Conservation (phyloP, 2,113 vertebrate genomes). For the Chionomys nivalis region DNA sequence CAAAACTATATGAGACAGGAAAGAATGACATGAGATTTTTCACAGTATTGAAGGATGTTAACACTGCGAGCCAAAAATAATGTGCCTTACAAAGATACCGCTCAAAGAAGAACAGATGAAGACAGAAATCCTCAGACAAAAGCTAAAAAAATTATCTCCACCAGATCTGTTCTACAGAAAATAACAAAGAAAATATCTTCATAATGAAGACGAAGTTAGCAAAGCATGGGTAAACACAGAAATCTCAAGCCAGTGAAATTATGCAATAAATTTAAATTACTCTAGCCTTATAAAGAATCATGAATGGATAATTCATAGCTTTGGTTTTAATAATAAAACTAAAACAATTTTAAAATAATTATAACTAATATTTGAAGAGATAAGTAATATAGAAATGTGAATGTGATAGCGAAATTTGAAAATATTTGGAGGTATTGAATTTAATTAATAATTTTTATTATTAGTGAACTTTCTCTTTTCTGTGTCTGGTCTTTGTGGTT, state of each 20-base stretch:
- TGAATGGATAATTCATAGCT: not conserved
- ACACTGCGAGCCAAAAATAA: not conserved
- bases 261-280: not conserved
- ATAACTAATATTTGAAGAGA: not conserved
- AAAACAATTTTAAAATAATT: not conserved
- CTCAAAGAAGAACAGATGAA: not conserved
- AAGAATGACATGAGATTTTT: not conserved
- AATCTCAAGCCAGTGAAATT: not conserved
- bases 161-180: not conserved
- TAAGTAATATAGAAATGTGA: not conserved
- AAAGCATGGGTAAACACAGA: not conserved
- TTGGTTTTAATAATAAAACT: not conserved
- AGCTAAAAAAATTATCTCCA: not conserved
- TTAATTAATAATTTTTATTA: not conserved
- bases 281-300: not conserved
- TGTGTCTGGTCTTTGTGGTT: not conserved
- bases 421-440: not conserved
- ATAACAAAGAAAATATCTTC: not conserved
- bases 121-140: not conserved
- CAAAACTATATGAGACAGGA: not conserved
- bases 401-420: not conserved
- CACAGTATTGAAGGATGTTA: not conserved
- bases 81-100: not conserved
- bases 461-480: not conserved
- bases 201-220: not conserved